Conservation (phyloP, 2,797 vertebrate species). For the Mormyrus hasselquistii region DNA sequence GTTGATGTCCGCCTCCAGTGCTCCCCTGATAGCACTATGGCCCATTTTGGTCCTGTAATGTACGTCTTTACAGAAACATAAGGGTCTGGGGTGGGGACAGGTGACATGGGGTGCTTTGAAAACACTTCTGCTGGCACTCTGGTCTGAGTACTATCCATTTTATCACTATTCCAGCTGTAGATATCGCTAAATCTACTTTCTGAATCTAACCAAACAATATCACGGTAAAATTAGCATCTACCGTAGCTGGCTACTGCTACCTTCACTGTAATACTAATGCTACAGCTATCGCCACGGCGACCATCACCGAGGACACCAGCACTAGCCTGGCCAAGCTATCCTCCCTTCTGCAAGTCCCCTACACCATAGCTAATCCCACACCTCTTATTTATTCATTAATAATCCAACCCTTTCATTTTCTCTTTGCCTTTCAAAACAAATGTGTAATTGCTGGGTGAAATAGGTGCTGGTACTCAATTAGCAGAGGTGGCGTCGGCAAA, state of each 20-base stretch:
- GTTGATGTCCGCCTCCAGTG: not conserved
- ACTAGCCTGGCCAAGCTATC: not conserved
- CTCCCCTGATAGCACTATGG: not conserved
- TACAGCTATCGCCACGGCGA: not conserved
- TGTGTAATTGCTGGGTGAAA: constrained; percentile 2
- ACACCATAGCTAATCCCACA: not conserved
- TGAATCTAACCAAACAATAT: not conserved
- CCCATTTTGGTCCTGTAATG: not conserved
- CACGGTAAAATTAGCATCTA: not conserved
- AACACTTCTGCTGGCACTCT: not conserved
- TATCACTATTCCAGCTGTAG: not conserved
- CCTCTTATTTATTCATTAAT: not conserved
- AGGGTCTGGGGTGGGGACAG: not conserved
- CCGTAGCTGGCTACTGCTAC: not conserved
- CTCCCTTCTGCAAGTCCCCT: not conserved
- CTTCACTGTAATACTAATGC: not conserved
- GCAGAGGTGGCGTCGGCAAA: not conserved
- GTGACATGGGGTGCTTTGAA: not conserved
- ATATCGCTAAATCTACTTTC: not conserved
- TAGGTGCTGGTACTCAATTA: not conserved
- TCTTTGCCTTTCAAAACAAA: constrained; percentile 13
- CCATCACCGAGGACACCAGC: not conserved
- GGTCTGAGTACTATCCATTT: not conserved
- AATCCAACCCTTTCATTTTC: not conserved
- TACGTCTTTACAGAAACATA: not conserved